phyloP scores from a whole-genome alignment of 2,113 vertebrate species.

The Boleophthalmus pectinirostris region DNA sequence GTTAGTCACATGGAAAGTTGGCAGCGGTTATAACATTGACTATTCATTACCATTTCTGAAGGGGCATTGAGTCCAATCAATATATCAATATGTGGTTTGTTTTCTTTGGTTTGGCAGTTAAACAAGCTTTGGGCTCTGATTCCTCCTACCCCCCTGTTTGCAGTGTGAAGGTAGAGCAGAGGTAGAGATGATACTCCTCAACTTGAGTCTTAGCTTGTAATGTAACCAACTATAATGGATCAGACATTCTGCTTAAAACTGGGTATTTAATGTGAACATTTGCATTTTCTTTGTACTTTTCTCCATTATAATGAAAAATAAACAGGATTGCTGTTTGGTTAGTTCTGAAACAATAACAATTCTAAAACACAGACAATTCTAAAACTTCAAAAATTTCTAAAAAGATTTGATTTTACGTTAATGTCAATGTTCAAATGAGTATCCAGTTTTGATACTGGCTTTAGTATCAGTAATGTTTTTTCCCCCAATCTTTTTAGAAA shows the following conservation, averaged over 20 bases:
- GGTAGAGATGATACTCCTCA: neutral
- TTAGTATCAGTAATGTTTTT: too few species aligned
- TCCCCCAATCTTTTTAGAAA: too few species aligned
- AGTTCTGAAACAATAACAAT: too few species aligned
- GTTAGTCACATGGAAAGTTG: neutral
- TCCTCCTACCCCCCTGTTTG: neutral
- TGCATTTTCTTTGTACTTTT: too few species aligned
- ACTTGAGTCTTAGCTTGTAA: neutral
- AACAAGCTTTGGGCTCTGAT: neutral
- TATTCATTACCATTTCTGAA: conserved; percentile 7
- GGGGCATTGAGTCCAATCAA: conserved; percentile 1
- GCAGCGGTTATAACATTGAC: conserved; percentile 1
- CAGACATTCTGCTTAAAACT: too few species aligned
- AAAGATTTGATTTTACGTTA: too few species aligned
- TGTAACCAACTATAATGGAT: neutral
- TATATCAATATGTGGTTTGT: conserved; percentile 2
- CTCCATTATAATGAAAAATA: too few species aligned
- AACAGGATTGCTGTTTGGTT: too few species aligned
- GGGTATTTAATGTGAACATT: too few species aligned
- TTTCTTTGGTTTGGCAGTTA: neutral
- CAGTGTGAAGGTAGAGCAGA: neutral
- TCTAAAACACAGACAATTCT: too few species aligned
- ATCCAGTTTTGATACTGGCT: neutral
- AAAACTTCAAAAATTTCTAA: too few species aligned
- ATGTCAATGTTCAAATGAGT: neutral